Base-by-base conservation (phyloP, 2,797 vertebrate species). In the Crossoptilon crossoptilon region DNA sequence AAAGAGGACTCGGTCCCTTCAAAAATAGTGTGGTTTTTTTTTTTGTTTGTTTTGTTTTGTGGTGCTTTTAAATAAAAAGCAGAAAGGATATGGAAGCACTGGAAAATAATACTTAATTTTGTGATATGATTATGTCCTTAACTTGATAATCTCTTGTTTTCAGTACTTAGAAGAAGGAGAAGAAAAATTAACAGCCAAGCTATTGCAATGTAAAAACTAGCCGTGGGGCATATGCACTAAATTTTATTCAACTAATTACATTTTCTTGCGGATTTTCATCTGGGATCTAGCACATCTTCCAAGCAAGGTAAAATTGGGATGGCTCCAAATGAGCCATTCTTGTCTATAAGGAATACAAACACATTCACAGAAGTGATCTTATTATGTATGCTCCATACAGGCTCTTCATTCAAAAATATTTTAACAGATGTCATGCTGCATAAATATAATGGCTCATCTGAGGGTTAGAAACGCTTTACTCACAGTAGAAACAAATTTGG, bases 391-490 rank as follows among this genome's bases (percentile, higher is more conserved):
- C 63, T 86, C 37, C 59, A 71, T 75, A 60, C 46, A 93, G 66
- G 79, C 55, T 92, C 69, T 66, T 94, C 87, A 92, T 95, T 95
- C 80, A 92, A 94, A 97, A 96, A 93, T 93, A 94, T 94, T 94
- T 95, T 90, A 93, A 93, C 78, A 91, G 89, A 90, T 94, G 91
- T 91, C 94, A 96, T 58, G 71, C 69, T 83, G 87, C 77, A 93
- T 96, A 96, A 95, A 80, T 86, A 90, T 94, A 96, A 96, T 91
- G 71, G 77, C 83, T 93, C 87, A 88, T 91, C 84, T 59, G 91
- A 96, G 87, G 88, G 74, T 78, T 80, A 64, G 58, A 95, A 91
- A 93, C 75, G 87, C 84, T 96, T 90, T 92, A 70, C 8, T 10
- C 49, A 63, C 77, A 63, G 69, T 48, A 85, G 93, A 92, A 89